Evolutionary conservation across 1,140 invertebrate species (phyloP), one percentile per base, ranked within the genome.

Genomic region (Platyura marginata): DNA sequence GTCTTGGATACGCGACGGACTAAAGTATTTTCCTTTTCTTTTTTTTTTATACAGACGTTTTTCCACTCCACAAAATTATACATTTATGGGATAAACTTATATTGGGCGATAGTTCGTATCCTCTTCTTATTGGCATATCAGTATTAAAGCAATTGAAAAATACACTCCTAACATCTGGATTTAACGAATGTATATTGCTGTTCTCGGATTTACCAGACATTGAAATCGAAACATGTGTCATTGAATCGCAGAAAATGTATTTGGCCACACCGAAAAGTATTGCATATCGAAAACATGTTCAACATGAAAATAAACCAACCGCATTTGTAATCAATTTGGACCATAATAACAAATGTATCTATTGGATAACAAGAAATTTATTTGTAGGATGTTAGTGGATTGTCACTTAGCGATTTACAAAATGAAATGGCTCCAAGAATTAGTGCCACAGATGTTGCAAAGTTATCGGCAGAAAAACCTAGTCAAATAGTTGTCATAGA

Each of bases 171-270:
- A 73, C 74, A 6, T 93, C 84, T 19, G 90, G 90, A 2, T 97
- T 97, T 59, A 97, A 98, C 57, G 94, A 98, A 54, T 97, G 93
- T 54, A 97, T 98, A 49, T 64, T 97, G 29, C 65, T 97, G 10
- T 98, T 97, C 65, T 96, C 92, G 32, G 92, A 97, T 68, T 72
- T 98, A 57, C 94, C 93, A n/a, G 91, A 96, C 63, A 88, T 96
- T 43, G 87, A 94, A 51, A 96, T 97, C 51, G 89, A 95, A 54
- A 72, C 75, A 46, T 93, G 89, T 67, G 87, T 96, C 1, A 76
- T 75, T 47, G 82, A 90, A 61, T 91, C 92, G 0, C 81, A 83
- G 49, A 71, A 75, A 45, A 86, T 93, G 65, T 93, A 86, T 55
- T 73, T 79, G 49, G 74, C 62, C 40, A 94, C 91, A 1, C 92